Evolutionary conservation across 1,140 invertebrate species (phyloP).

Genomic region (Lineus longissimus): DNA sequence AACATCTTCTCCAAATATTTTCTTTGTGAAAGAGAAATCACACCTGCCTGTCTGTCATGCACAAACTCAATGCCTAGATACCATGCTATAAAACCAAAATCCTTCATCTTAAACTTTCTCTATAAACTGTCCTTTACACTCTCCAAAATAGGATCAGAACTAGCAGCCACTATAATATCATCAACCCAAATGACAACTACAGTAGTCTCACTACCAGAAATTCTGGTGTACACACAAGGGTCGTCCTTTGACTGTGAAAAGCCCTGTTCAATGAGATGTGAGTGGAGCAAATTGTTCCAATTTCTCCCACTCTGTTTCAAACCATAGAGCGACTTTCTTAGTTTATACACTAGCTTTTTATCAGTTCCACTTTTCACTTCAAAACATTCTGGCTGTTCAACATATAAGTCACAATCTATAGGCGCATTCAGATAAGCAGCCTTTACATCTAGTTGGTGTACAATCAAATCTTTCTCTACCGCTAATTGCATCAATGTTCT

Average conservation of each 20-base stretch:
- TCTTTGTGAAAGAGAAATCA: not conserved
- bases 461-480: not conserved
- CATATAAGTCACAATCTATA: not conserved
- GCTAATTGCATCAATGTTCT: constrained; percentile 1
- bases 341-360: not conserved
- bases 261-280: not conserved
- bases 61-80: not conserved
- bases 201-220: not conserved
- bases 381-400: not conserved
- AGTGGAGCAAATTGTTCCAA: not conserved
- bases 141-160: not conserved
- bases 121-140: not conserved
- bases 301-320: not conserved
- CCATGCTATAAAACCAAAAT: not conserved
- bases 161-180: not conserved
- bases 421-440: not conserved
- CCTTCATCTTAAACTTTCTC: not conserved
- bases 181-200: no score
- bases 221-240: not conserved
- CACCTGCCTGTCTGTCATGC: not conserved
- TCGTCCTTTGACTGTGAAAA: not conserved
- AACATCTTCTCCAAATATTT: not conserved
- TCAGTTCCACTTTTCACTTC: not conserved
- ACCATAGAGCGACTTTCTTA: not conserved
- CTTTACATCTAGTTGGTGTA: constrained; percentile 5